A percentile compares a stretch with the other conserved stretches of the same genome.
These are phyloP conservation scores for Chaetops frenatus DNA, from an alignment of 2,113 vertebrate genomes.

Conservation along the genomic window DNA sequence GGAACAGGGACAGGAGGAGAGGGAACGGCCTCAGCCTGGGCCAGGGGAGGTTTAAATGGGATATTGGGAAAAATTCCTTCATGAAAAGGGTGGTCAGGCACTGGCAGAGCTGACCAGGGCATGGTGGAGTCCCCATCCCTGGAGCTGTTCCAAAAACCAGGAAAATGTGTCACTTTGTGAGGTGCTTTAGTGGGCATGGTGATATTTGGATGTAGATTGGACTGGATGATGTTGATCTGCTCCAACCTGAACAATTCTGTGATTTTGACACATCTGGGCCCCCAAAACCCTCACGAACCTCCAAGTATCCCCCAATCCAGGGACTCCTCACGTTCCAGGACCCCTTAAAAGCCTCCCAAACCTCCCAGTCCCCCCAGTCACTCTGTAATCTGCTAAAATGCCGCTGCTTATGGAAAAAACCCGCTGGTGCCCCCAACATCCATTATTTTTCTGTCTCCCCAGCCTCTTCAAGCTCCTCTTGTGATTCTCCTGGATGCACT, in stretches of 20 bases:
- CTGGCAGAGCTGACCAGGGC: neutral
- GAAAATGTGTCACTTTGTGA: neutral
- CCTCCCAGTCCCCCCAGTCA: neutral
- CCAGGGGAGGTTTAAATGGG: no score
- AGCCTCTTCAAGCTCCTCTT: neutral
- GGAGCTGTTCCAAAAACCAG: neutral
- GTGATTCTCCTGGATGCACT: neutral
- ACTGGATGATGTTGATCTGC: neutral
- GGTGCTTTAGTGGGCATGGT: neutral
- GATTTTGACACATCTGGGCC: neutral
- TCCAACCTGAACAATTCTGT: neutral
- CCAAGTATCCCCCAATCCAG: neutral
- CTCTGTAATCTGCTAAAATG: neutral
- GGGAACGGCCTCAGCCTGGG: neutral
- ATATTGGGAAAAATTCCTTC: neutral
- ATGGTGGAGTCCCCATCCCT: neutral
- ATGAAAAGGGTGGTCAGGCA: neutral
- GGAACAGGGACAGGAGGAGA: neutral
- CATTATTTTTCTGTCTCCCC: neutral
- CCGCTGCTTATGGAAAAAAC: neutral
- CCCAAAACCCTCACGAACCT: neutral
- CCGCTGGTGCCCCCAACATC: neutral
- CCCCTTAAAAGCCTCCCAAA: neutral
- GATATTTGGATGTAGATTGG: neutral
- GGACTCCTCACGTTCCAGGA: neutral